Percentiles rank a stretch among this genome's conserved stretches.
Conservation (phyloP, 2,888 invertebrate species). For the Melanargia galathea region DNA sequence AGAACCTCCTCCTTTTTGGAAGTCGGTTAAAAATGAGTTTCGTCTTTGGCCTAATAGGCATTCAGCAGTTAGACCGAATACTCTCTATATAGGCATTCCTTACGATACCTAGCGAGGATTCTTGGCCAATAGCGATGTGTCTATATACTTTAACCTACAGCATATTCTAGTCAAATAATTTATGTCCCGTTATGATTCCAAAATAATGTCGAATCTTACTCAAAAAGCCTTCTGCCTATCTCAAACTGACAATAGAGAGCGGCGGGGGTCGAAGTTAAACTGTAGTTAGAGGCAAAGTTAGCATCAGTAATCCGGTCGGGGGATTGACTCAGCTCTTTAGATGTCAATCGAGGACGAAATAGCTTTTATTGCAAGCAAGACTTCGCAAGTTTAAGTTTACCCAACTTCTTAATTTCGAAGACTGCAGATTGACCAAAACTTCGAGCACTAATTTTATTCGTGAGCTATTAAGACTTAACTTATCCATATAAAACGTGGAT, state of each 20-base stretch:
- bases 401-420: conserved; percentile 10
- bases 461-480: not conserved
- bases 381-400: conserved; percentile 5
- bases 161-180: too few species aligned
- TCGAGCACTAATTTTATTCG: conserved; percentile 5
- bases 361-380: conserved; percentile 25
- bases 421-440: not conserved
- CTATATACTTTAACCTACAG: too few species aligned
- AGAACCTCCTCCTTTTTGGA: too few species aligned
- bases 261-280: conserved; percentile 25
- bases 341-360: conserved; percentile 28
- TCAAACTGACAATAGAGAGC: conserved; percentile 23
- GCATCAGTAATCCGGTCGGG: conserved; percentile 30
- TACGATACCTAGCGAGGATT: too few species aligned
- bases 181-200: too few species aligned
- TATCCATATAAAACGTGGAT: too few species aligned
- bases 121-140: too few species aligned
- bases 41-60: too few species aligned
- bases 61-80: too few species aligned
- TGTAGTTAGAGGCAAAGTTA: conserved; percentile 30
- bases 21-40: too few species aligned
- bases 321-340: conserved; percentile 35
- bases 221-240: not conserved
- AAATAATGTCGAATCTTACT: not conserved
- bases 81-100: too few species aligned